A percentile compares a stretch with the other conserved stretches of the same genome.
Evolutionary conservation across 2,888 invertebrate species (phyloP).

Genomic region (Lutraria lutraria): DNA sequence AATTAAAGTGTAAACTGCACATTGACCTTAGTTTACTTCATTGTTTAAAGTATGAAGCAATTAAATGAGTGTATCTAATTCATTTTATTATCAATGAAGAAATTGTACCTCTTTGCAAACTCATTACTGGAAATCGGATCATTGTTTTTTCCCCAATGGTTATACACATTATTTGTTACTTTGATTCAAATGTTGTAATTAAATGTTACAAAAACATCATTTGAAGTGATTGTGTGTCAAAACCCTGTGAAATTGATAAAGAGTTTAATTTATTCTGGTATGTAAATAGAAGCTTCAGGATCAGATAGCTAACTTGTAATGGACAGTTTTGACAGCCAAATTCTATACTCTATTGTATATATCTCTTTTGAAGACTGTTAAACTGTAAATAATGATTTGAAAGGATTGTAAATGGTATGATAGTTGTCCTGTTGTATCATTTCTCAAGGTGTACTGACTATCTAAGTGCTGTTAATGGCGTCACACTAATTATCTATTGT

Average conservation of each 20-base stretch:
- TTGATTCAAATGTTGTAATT: not conserved
- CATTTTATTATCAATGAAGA: not conserved
- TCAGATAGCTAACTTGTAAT: not conserved
- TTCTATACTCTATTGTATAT: conserved; percentile 15
- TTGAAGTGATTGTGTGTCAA: conserved; percentile 12
- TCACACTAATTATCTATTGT: not conserved
- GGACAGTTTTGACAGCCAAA: conserved; percentile 29
- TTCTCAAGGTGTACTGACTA: conserved; percentile 12
- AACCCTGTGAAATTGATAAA: not conserved
- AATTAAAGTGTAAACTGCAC: not conserved
- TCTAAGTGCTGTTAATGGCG: not conserved
- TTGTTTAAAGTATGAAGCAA: not conserved
- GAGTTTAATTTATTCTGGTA: conserved; percentile 23
- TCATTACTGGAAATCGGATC: not conserved
- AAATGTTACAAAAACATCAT: not conserved
- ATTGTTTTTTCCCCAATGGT: not conserved
- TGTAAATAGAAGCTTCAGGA: conserved; percentile 26
- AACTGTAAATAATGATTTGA: conserved; percentile 38
- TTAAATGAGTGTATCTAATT: not conserved
- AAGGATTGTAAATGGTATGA: not conserved
- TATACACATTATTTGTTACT: not conserved
- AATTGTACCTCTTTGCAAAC: not conserved
- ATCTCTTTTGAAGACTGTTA: conserved; percentile 24
- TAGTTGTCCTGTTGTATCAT: conserved; percentile 17
- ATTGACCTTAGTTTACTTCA: not conserved